Percentiles rank a stretch among this genome's conserved stretches.
These are phyloP conservation scores for Apomyelois bistriatella DNA, from an alignment of 2,888 invertebrate genomes.

Conservation along the genomic window DNA sequence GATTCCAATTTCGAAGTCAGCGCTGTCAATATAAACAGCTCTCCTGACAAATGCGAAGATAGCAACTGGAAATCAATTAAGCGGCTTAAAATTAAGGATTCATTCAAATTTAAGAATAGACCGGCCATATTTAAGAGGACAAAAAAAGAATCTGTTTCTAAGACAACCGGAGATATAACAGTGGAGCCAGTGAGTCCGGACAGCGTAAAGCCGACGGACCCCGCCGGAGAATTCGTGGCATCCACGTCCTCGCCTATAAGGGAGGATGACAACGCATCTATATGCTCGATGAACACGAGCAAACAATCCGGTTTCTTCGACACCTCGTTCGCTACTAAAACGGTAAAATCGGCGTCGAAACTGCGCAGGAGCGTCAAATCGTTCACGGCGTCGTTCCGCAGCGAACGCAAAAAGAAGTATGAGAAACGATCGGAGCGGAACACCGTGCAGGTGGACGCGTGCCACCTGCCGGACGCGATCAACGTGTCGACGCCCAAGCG, in stretches of 20 bases:
- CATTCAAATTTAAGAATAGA: conserved; percentile 73
- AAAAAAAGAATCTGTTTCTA: conserved; percentile 65
- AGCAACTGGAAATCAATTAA: conserved; percentile 76
- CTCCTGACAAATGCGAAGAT: conserved; percentile 70
- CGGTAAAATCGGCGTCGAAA: conserved; percentile 71
- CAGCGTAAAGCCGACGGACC: conserved; percentile 64
- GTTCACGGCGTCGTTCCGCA: conserved; percentile 75
- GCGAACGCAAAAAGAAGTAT: conserved; percentile 74
- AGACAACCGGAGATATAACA: conserved; percentile 62
- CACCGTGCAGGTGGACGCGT: conserved; percentile 62
- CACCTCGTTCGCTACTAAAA: conserved; percentile 73
- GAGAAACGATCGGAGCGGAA: conserved; percentile 66
- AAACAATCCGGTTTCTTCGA: conserved; percentile 76
- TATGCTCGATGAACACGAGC: conserved; percentile 71
- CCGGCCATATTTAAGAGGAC: conserved; percentile 71
- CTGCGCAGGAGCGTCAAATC: conserved; percentile 72
- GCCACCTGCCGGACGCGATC: conserved; percentile 54
- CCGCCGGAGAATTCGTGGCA: conserved; percentile 64
- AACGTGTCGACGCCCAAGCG: conserved; percentile 63
- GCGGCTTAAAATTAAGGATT: conserved; percentile 74
- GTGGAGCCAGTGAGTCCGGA: conserved; percentile 68
- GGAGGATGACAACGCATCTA: conserved; percentile 69
- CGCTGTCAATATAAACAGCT: conserved; percentile 55
- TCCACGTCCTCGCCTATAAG: conserved; percentile 72
- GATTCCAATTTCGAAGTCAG: conserved; percentile 72